Percentiles rank a stretch among this genome's conserved stretches.
Evolutionary conservation across 2,888 invertebrate species (phyloP).

Genomic region (Xestia xanthographa): DNA sequence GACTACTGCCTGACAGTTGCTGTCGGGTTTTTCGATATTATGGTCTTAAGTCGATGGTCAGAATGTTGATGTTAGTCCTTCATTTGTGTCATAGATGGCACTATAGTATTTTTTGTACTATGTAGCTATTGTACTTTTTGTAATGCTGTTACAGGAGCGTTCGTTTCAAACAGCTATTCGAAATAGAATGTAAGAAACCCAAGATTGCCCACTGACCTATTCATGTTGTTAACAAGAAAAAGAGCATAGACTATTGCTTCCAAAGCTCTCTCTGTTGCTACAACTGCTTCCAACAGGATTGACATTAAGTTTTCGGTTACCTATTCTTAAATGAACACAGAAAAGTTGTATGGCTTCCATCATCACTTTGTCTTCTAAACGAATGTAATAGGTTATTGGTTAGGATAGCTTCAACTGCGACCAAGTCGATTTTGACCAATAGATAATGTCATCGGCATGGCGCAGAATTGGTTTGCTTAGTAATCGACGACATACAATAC

Average conservation of each 20-base stretch:
- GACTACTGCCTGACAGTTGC: background rate
- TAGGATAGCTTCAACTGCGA: background rate
- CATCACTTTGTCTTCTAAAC: background rate
- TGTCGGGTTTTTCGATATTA: too few species aligned
- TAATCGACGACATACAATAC: constrained; percentile 38
- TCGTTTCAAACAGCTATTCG: background rate
- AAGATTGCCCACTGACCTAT: background rate
- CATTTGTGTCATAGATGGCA: too few species aligned
- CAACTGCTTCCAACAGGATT: background rate
- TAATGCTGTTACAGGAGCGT: too few species aligned
- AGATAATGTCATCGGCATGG: background rate
- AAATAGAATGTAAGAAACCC: background rate
- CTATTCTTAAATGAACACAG: background rate
- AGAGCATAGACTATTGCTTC: background rate
- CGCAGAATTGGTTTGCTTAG: constrained; percentile 1
- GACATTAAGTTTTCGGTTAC: background rate
- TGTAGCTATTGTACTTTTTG: too few species aligned
- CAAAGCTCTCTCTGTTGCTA: background rate
- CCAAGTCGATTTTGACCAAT: background rate
- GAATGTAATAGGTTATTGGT: background rate
- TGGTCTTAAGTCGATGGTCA: too few species aligned
- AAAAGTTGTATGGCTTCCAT: background rate
- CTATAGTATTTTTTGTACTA: too few species aligned
- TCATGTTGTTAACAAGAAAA: background rate
- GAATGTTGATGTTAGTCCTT: too few species aligned